A percentile compares a stretch with the other conserved stretches of the same genome.
Conservation (phyloP, 2,888 invertebrate genomes). For the Synergus umbraculus region DNA sequence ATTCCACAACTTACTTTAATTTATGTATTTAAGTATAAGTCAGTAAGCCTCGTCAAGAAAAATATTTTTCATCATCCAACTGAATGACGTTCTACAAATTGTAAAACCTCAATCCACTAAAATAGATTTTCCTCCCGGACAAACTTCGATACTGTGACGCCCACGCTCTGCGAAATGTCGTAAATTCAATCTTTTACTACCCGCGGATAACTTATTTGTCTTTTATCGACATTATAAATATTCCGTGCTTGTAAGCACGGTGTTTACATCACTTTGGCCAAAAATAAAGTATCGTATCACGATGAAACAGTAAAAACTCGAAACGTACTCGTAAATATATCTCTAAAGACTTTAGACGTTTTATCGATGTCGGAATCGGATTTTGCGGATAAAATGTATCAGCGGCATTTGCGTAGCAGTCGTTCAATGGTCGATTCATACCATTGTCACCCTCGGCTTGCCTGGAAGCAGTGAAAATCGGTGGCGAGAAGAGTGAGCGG, state of each 20-base stretch:
- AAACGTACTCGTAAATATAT: conserved; percentile 12
- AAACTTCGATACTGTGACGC: conserved; percentile 22
- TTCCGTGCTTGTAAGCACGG: conserved; percentile 47
- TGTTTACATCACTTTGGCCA: background rate
- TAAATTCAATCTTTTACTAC: conserved; percentile 64
- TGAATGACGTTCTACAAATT: background rate
- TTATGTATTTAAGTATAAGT: too few species aligned
- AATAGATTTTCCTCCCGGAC: conserved; percentile 7
- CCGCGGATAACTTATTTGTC: conserved; percentile 64
- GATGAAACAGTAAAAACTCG: background rate
- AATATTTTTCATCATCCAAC: background rate
- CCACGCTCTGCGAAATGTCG: conserved; percentile 42
- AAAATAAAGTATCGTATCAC: background rate
- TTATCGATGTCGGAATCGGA: background rate
- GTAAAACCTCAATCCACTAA: background rate
- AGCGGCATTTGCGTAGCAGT: background rate
- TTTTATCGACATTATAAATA: conserved; percentile 65
- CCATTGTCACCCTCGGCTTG: background rate
- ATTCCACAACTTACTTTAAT: too few species aligned
- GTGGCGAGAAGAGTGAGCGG: background rate
- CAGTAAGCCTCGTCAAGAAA: too few species aligned
- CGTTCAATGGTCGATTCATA: background rate
- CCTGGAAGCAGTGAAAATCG: background rate
- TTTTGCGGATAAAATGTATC: background rate
- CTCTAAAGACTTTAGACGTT: conserved; percentile 2